Base-by-base conservation (phyloP, 2,888 invertebrate genomes). In the Schizotus pectinicornis region DNA sequence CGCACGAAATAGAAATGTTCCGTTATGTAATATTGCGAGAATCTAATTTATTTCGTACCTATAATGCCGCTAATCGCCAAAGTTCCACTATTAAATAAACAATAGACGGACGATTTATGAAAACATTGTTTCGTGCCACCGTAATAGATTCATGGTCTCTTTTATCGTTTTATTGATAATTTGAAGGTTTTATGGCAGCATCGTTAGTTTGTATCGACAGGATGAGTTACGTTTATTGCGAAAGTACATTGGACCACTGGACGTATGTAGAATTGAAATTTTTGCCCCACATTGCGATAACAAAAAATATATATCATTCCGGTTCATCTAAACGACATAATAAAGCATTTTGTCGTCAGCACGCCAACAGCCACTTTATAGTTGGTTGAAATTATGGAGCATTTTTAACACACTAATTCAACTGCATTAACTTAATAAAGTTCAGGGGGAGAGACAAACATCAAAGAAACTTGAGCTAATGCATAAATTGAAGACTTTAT, bases 1-100 rank as follows among this genome's bases (percentile, higher is more conserved):
- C 37, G 14, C 46, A 58, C 52, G 47, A 32, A 53, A 53, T 48
- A 48, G 43, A 58, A 58, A 48, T 53, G 52, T 53, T 48, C 41
- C 36, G 46, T 58, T 58, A 48, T 58, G 43, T 43, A 59, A 59
- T 54, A 58, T 58, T 53, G 50, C 41, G 43, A 49, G 46, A 54
- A 59, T 48, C 43, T 53, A 58, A 42, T 48, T 45, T 53, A 47
- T 48, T 39, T 56, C 46, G 32, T n/a, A 12, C 12, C 37, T 12
- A 13, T n/a, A n/a, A n/a, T n/a, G n/a, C 45, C 30, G 7, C n/a
- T 56, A 57, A 57, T 57, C 46, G 36, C 36, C 6, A 46, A 52
- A 47, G 38, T 57, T 57, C 32, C 14, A 33, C 51, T 22, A 47
- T 30, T 57, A 52, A 13, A 57, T 41, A 41, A 47, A 52, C 46